Base-by-base conservation (phyloP, 2,888 invertebrate species). In the Sepiola atlantica region DNA sequence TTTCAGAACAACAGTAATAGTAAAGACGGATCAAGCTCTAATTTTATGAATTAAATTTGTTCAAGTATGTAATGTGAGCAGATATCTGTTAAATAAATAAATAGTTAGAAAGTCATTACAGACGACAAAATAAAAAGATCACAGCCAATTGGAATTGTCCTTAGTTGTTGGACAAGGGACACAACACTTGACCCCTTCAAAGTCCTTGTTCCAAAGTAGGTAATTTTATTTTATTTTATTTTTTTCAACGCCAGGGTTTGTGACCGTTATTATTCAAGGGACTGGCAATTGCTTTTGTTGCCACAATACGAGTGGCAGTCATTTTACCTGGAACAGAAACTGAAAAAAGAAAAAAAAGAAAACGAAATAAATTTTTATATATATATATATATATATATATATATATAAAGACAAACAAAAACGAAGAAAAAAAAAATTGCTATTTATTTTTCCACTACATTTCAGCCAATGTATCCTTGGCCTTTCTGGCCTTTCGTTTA, bases 191-290 rank as follows among this genome's bases (percentile, higher is more conserved):
- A 77, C n/a, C 16, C 77, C n/a, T 16, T 10, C 4, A 3, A 8
- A 20, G 10, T 28, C 61, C 21, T 28, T 28, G 6, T 28, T 28
- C 28, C 61, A 24, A 28, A 61, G 24, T 28, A 24, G n/a, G 77
- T 32, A 21, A 32, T n/a, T n/a, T n/a, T n/a, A n/a, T n/a, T n/a
- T n/a, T n/a, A n/a, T 54, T 24, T 54, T 54, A 92, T 18, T 12
- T n/a, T 55, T 54, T 92, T 91, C 92, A 92, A 92, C 54, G 92
- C 92, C 92, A 92, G 45, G 92, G 92, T 24, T 92, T 92, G 54
- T n/a, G 28, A 28, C 6, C n/a, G 35, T 28, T 45, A 28, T 55
- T 92, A n/a, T 35, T 54, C 54, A 92, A 4, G 4, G 92, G 54
- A 16, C 45, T 21, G 54, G 45, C 92, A 55, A 28, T 92, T 55